These are phyloP conservation scores for Cnemophilus loriae DNA, from an alignment of 2,113 vertebrate species.

Conservation along the genomic window DNA sequence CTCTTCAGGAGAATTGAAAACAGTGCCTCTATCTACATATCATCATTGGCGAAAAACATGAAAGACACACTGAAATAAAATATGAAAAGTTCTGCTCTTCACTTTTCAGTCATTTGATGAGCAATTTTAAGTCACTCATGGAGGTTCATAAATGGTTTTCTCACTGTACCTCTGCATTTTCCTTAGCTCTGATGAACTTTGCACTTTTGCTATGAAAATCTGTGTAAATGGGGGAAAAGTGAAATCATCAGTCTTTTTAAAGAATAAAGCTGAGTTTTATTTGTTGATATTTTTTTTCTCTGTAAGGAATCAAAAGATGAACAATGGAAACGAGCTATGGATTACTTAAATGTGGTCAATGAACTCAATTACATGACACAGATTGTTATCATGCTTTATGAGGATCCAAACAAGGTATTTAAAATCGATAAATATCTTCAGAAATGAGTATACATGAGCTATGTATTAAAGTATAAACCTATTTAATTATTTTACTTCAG, in stretches of 20 bases:
- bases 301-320: constrained; percentile 86
- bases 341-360: constrained; percentile 86
- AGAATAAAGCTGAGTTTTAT: neutral
- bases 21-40: neutral
- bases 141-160: neutral
- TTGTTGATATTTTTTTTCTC: neutral
- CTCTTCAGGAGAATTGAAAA: neutral
- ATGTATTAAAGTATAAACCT: neutral
- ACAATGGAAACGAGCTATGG: constrained; percentile 90
- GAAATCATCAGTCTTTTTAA: neutral
- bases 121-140: neutral
- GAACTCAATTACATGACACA: constrained; percentile 94
- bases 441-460: neutral
- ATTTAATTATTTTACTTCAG: constrained; percentile 55
- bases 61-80: neutral
- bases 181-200: neutral
- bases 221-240: neutral
- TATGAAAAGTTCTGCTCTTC: neutral
- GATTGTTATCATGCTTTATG: constrained; percentile 92
- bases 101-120: neutral
- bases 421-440: neutral
- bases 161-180: neutral
- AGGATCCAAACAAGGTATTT: constrained; percentile 90
- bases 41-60: neutral
- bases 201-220: neutral